These are phyloP conservation scores for Hydrolagus affinis DNA, from an alignment of 2,113 vertebrate genomes.

Conservation along the genomic window DNA sequence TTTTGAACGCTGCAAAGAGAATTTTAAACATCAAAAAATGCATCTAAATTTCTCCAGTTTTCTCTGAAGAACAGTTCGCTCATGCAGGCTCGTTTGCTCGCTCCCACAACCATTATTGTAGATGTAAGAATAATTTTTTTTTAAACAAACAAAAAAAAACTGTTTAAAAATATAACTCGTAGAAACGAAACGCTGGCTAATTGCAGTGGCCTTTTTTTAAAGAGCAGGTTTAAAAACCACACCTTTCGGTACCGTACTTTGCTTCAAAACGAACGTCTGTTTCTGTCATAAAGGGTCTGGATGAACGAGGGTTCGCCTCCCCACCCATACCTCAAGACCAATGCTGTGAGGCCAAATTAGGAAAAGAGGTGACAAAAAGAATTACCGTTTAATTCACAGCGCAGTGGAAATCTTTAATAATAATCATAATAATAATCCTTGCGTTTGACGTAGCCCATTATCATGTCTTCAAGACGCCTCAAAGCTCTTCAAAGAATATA, in stretches of 20 bases:
- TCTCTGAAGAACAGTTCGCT: background rate
- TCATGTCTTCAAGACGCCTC: too few species aligned
- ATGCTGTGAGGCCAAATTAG: background rate
- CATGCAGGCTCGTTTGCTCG: background rate
- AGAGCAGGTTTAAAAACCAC: background rate
- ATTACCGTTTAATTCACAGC: too few species aligned
- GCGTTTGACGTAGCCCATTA: too few species aligned
- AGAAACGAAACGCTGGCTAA: background rate
- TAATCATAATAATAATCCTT: too few species aligned
- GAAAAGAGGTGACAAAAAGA: background rate
- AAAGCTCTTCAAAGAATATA: too few species aligned
- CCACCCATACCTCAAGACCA: background rate
- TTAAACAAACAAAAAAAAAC: too few species aligned
- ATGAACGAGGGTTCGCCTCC: background rate
- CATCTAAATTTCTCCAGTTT: background rate
- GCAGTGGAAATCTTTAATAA: too few species aligned
- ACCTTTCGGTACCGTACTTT: background rate
- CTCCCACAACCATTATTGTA: background rate
- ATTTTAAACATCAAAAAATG: conserved; percentile 15
- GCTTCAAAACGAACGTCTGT: background rate
- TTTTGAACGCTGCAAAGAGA: background rate
- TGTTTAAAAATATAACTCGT: conserved; percentile 5
- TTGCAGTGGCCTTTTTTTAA: background rate
- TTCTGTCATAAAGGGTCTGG: background rate
- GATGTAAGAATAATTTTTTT: too few species aligned